Evolutionary conservation across 2,113 vertebrate species (phyloP), one percentile per base, ranked within the genome.

Genomic region (Micronycteris hirsuta): DNA sequence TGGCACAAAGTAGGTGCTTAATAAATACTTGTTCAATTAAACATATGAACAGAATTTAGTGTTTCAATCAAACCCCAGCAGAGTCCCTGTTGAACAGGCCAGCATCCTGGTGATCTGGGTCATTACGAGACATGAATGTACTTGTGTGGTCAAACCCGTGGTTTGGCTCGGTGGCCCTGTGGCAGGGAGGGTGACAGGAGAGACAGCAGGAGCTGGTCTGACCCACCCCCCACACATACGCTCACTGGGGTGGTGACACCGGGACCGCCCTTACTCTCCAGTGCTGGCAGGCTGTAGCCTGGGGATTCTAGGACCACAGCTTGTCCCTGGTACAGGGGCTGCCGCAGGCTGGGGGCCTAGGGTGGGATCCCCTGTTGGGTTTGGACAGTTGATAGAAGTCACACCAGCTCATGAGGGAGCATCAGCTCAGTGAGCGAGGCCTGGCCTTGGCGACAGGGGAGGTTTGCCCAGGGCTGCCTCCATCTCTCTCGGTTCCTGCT

Each of bases 1-100:
- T 70, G 92, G 94, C 91, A 87, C 81, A 36, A 26, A 91, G 95
- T 96, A 96, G 97, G 96, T 97, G 97, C 97, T 97, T 91, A 97
- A 97, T 97, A 97, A 97, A 97, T 83, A 92, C 47, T 88, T 70
- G 82, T 94, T 96, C 71, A 54, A 9, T 38, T 43, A 52, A 96
- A 96, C 2, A 0, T 49, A 20, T 33, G 61, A 70, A 85, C 52
- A 95, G 87, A 81, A 94, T 49, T 95, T 95, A 96, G 84, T 52
- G 95, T 96, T 92, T 96, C 88, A 71, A 73, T 96, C 86, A 20
- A 47, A 67, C 6, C 68, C 47, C 38, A 56, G 58, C 70, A 78
- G 83, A 63, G 47, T 49, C 41, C 28, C 13, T 38, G 36, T 78
- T 24, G 31, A 78, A 41, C 36, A 31, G 13, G 11, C 8, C 20